Evolutionary conservation across 2,888 invertebrate genomes (phyloP).

Genomic region (Apotomis turbidana): DNA sequence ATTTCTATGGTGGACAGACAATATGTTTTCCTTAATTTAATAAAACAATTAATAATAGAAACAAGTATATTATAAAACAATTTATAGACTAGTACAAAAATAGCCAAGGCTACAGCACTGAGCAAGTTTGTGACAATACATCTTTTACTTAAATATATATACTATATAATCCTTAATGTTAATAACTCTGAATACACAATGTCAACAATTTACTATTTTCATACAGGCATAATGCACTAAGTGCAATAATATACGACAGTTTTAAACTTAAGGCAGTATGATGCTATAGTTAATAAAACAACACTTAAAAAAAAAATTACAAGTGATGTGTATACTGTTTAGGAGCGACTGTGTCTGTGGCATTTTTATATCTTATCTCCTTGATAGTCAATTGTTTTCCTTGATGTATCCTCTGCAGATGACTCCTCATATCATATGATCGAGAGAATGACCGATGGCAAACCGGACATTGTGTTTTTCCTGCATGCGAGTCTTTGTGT

Average conservation of each 20-base stretch:
- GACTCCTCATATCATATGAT: slow-evolving; percentile 85
- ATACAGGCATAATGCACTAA: slow-evolving; percentile 58
- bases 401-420: slow-evolving; percentile 84
- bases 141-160: slow-evolving; percentile 49
- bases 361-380: slow-evolving; percentile 77
- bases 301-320: slow-evolving; percentile 53
- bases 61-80: slow-evolving; percentile 74
- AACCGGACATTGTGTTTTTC: slow-evolving; percentile 86
- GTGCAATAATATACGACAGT: slow-evolving; percentile 49
- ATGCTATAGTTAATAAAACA: slow-evolving; percentile 48
- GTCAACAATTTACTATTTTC: slow-evolving; percentile 31
- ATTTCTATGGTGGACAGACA: neutral
- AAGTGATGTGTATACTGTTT: slow-evolving; percentile 76
- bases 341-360: slow-evolving; percentile 67
- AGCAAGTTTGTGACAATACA: slow-evolving; percentile 75
- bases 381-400: slow-evolving; percentile 80
- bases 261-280: slow-evolving; percentile 44
- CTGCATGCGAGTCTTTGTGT: slow-evolving; percentile 85
- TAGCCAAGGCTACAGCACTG: slow-evolving; percentile 79
- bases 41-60: slow-evolving; percentile 54
- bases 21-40: neutral
- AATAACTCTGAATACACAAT: slow-evolving; percentile 45
- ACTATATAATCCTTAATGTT: slow-evolving; percentile 43
- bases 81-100: slow-evolving; percentile 81
- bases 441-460: slow-evolving; percentile 85